Conservation (phyloP, 2,888 invertebrate species). For the Torymus texanus region DNA sequence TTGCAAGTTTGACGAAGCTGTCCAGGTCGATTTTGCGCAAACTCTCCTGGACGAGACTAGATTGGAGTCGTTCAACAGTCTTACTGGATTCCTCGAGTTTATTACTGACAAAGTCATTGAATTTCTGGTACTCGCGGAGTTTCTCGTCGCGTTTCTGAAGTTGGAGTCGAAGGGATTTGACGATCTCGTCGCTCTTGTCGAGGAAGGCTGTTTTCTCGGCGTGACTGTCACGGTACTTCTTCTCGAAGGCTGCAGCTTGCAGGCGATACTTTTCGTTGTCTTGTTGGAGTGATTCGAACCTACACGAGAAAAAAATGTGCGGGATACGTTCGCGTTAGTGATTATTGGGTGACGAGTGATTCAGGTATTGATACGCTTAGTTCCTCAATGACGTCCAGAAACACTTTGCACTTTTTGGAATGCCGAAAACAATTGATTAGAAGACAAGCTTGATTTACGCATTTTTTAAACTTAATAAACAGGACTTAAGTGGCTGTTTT, state of each 20-base stretch:
- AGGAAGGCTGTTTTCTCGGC: conserved; percentile 4
- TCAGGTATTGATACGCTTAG: no score
- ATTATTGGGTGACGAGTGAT: no score
- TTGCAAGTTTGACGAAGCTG: conserved; percentile 57
- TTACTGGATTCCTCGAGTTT: conserved; percentile 53
- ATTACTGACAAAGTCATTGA: conserved; percentile 55
- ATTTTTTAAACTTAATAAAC: no score
- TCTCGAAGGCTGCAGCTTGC: not conserved
- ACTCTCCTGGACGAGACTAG: conserved; percentile 3
- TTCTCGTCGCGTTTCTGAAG: not conserved
- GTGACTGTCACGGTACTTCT: conserved; percentile 5
- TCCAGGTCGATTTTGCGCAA: conserved; percentile 35
- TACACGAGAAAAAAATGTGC: not conserved
- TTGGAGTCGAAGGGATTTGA: conserved; percentile 20
- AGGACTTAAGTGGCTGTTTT: no score
- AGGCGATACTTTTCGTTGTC: conserved; percentile 26
- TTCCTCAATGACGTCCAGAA: no score
- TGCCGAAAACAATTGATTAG: no score
- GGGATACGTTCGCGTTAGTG: no score
- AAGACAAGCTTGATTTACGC: no score
- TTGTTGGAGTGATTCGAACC: conserved; percentile 4
- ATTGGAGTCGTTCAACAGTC: conserved; percentile 58
- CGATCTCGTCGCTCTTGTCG: conserved; percentile 28
- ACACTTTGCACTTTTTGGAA: no score
- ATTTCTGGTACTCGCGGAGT: conserved; percentile 43